phyloP scores from a whole-genome alignment of 2,797 vertebrate genomes.

The Scomberomorus guttatus region DNA sequence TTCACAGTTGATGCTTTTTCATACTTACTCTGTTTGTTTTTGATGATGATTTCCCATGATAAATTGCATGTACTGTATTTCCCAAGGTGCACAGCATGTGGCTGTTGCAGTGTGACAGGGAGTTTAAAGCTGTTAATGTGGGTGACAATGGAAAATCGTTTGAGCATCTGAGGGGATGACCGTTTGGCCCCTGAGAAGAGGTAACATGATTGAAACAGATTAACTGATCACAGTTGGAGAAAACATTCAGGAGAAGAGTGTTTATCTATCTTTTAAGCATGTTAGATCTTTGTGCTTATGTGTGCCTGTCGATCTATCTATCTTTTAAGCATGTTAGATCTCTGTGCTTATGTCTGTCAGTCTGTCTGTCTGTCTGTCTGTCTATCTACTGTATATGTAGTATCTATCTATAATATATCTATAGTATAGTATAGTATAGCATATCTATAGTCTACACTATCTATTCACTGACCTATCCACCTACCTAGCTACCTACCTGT shows the following conservation, averaged over 20 bases:
- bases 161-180: constrained; percentile 56
- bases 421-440: no score
- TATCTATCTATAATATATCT: no score
- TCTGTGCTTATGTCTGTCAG: background rate
- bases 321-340: constrained; percentile 13
- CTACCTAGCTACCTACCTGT: background rate
- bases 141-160: constrained; percentile 59
- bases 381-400: background rate
- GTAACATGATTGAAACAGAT: constrained; percentile 56
- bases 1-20: constrained; percentile 51
- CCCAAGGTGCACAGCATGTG: constrained; percentile 74
- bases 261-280: constrained; percentile 7
- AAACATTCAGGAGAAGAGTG: constrained; percentile 7
- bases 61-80: constrained; percentile 63
- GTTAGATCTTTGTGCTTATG: constrained; percentile 6
- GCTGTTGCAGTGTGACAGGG: constrained; percentile 61
- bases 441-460: no score
- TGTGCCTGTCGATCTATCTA: background rate
- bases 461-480: background rate
- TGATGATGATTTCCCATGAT: constrained; percentile 74
- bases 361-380: background rate
- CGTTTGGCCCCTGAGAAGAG: constrained; percentile 49
- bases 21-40: constrained; percentile 54
- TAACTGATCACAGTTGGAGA: constrained; percentile 56
- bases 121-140: constrained; percentile 69